phyloP scores from a whole-genome alignment of 2,888 invertebrate genomes.

The Charanyca ferruginea region DNA sequence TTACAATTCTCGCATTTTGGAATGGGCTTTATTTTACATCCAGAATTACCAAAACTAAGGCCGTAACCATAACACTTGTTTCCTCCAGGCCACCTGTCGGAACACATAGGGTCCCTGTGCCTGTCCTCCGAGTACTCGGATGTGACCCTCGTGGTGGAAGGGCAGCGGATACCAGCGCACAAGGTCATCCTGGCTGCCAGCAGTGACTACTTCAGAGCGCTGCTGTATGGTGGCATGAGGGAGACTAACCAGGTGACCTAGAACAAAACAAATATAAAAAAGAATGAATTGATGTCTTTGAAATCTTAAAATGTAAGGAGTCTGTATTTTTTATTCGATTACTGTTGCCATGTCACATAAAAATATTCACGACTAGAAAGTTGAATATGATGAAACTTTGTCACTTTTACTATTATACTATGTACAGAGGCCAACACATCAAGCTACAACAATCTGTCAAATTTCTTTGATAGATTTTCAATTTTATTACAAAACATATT shows the following conservation, averaged over 20 bases:
- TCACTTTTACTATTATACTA: too few species aligned
- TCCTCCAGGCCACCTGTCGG: constrained; percentile 93
- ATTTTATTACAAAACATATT: too few species aligned
- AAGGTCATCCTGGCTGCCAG: constrained; percentile 97
- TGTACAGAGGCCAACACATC: too few species aligned
- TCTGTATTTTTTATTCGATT: too few species aligned
- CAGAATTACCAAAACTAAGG: neutral
- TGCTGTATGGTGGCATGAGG: constrained; percentile 95
- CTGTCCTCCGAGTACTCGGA: constrained; percentile 97
- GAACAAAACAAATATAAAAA: neutral
- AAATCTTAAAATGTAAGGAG: too few species aligned
- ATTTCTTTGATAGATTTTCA: too few species aligned
- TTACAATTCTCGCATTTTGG: too few species aligned
- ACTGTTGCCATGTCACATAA: too few species aligned
- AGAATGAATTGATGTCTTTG: too few species aligned
- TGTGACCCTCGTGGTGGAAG: constrained; percentile 96
- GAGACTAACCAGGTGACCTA: constrained; percentile 92
- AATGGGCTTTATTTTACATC: neutral
- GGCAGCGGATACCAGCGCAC: constrained; percentile 89
- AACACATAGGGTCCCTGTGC: constrained; percentile 96
- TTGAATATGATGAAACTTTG: too few species aligned
- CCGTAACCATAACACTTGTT: constrained; percentile 1
- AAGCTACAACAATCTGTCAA: too few species aligned
- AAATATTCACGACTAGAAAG: too few species aligned
- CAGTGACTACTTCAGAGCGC: constrained; percentile 98